Evolutionary conservation across 2,113 vertebrate species (phyloP), one percentile per base, ranked within the genome.

Genomic region (Geococcyx californianus): DNA sequence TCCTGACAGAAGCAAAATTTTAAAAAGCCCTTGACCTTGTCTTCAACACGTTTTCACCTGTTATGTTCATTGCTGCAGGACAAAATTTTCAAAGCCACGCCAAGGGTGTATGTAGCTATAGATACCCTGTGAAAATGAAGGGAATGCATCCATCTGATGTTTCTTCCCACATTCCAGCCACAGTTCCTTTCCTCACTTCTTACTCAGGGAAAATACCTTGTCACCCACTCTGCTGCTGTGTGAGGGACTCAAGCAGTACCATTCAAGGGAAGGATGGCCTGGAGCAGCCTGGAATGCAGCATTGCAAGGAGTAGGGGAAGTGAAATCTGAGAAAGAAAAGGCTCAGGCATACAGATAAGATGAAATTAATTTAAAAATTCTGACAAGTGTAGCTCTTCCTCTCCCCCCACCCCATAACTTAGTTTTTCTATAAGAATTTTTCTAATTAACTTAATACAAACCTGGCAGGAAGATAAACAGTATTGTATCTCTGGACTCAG

Each of bases 211-310:
- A 73, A 2, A 83, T 42, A 26, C 6, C 18, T 29, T 28, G 54
- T 51, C 9, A 0, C 40, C 16, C 6, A 2, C 60, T 91, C 70
- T 91, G 80, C 81, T 34, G 51, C 66, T 7, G 0, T 4, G 7
- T 89, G 81, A 55, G 55, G 11, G 5, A 55, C 62, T 24, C 33
- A 12, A 83, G 76, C 44, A 83, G 51, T 44, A 38, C 2, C 4
- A 13, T 59, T n/a, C 19, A 34, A 58, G 21, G 28, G 36, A 45
- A 62, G 18, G 21, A 25, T 36, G 44, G 19, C 26, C n/a, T 33
- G 45, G 20, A 77, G 58, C 24, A 25, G 40, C 20, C 47, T 0
- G 0, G 24, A 86, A 66, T 1, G 1, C 1, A 0, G 23, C 45
- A 4, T 25, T 51, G 14, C 33, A 45, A 40, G 29, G 55, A 67